These are phyloP conservation scores for Acanthiza pusilla DNA, from an alignment of 2,797 vertebrate genomes.

Conservation along the genomic window DNA sequence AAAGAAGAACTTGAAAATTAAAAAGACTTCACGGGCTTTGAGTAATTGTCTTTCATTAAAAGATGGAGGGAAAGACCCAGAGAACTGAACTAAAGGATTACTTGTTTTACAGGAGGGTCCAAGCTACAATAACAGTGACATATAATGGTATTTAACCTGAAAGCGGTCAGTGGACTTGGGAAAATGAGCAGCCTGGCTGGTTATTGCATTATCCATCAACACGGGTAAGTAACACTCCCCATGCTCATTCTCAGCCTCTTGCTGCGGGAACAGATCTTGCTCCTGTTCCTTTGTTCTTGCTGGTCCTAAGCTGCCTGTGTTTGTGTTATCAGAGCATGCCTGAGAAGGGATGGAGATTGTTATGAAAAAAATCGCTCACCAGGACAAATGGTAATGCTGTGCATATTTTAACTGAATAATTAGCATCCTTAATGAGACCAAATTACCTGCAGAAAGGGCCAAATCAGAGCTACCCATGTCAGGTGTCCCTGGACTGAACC, in stretches of 20 bases:
- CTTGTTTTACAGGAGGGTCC: not conserved
- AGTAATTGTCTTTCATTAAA: not conserved
- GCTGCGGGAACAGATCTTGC: not conserved
- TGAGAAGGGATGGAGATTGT: not conserved
- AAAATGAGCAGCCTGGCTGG: not conserved
- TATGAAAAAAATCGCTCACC: accelerated
- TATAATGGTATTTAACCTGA: not conserved
- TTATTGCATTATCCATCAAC: not conserved
- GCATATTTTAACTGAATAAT: not conserved
- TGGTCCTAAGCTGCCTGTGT: not conserved
- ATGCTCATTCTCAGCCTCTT: not conserved
- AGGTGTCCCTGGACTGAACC: not conserved
- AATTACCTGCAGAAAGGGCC: not conserved
- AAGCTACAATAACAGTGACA: not conserved
- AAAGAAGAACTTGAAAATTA: not conserved
- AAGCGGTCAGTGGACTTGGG: not conserved
- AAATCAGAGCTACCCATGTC: not conserved
- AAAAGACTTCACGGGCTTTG: not conserved
- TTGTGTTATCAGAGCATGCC: not conserved
- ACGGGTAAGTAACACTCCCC: not conserved
- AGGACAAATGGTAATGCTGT: not conserved
- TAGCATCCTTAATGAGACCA: not conserved
- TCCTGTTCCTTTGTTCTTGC: not conserved
- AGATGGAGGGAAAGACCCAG: not conserved
- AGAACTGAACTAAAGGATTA: not conserved